phyloP scores from a whole-genome alignment of 2,797 vertebrate genomes.

The Thamnophis elegans region DNA sequence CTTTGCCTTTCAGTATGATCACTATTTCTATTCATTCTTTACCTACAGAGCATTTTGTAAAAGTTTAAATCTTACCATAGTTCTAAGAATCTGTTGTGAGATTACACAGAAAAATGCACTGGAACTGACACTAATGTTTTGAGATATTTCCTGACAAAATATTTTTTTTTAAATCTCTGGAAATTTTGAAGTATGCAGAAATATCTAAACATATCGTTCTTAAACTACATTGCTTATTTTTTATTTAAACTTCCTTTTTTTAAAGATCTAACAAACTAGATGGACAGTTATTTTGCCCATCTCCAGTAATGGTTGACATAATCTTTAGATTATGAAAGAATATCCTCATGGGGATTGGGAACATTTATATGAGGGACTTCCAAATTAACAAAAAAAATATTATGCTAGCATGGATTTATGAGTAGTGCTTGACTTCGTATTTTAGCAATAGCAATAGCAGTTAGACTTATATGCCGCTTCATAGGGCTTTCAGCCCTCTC shows the following conservation, averaged over 20 bases:
- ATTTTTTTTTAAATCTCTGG: neutral
- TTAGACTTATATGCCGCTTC: no score
- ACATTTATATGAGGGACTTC: neutral
- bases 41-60: conserved; percentile 8
- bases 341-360: neutral
- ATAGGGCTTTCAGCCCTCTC: no score
- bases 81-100: neutral
- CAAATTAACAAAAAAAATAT: neutral
- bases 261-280: neutral
- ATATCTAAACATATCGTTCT: neutral
- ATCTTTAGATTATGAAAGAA: neutral
- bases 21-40: neutral
- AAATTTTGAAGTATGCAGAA: neutral
- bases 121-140: neutral
- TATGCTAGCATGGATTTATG: neutral
- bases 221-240: neutral
- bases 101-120: neutral
- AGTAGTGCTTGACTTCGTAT: neutral
- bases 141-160: neutral
- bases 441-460: no score
- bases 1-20: neutral
- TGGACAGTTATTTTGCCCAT: neutral
- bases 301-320: no score
- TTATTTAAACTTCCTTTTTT: neutral
- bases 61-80: neutral